Evolutionary conservation across 2,888 invertebrate genomes (phyloP), one percentile per base, ranked within the genome.

Genomic region (Brachylomia viminalis): DNA sequence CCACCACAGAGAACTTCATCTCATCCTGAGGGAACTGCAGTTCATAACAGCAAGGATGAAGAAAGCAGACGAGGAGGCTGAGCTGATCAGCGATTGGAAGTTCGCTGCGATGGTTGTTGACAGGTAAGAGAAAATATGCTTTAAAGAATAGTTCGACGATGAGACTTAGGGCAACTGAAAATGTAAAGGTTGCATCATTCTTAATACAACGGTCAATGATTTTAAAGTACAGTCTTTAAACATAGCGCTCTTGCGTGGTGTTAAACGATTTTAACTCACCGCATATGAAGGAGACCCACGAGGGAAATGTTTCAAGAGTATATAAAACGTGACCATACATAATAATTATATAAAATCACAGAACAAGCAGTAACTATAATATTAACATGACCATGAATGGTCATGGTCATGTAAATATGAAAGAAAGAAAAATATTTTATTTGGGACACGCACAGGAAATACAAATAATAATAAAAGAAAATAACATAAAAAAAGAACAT

Each of bases 51-150:
- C 98, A 89, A 98, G 99, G 91, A 98, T 99, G 98, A 98, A 98
- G 94, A 98, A 99, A 94, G 98, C 99, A 75, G 99, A 99, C 92
- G 98, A 99, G 91, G 99, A 99, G 92, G 98, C 98, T 77, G 99
- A 99, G 93, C 97, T 98, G 87, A 99, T 99, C 90, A 99, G 98
- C 95, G 99, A 99, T 95, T 99, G 99, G 99, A 99, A 99, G 95
- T 99, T 99, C 94, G 99, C 99, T 77, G 99, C 99, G 87, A 99
- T 99, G 99, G 99, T 99, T 93, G 99, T 99, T 93, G 99, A 99
- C 97, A 98, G 99, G 97, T 98, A 84, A 93, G 89, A 80, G n/a
- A 38, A 64, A 62, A 20, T 33, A 7, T n/a, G 33, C 1, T 33
- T 17, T 59, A 33, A 30, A 23, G 54, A 30, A 52, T 15, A 30